A percentile compares a stretch with the other conserved stretches of the same genome.
Conservation (phyloP, 2,797 vertebrate species). For the Varecia variegata region DNA sequence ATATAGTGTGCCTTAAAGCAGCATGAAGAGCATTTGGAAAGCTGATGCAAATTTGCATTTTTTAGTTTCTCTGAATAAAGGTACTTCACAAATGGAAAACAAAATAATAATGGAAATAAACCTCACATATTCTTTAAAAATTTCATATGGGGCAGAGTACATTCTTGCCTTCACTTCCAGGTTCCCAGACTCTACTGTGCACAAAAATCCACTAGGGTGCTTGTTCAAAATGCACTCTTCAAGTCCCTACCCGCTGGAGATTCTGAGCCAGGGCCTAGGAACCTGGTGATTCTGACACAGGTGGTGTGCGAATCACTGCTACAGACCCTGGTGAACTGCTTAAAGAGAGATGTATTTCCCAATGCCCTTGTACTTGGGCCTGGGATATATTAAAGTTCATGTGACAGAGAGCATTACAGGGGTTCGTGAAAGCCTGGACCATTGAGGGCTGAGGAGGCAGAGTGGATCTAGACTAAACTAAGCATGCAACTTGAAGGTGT, state of each 20-base stretch:
- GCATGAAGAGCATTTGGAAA: slow-evolving; percentile 43
- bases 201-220: background rate
- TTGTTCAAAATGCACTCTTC: background rate
- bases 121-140: background rate
- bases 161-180: background rate
- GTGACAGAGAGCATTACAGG: background rate
- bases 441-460: background rate
- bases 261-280: background rate
- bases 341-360: background rate
- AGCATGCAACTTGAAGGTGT: background rate
- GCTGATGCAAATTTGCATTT: background rate
- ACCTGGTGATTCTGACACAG: background rate
- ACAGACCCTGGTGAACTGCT: background rate
- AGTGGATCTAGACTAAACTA: background rate
- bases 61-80: slow-evolving; percentile 13
- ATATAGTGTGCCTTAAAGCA: background rate
- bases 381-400: background rate
- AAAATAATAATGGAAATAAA: slow-evolving; percentile 22
- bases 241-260: background rate
- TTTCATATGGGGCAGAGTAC: background rate
- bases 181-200: background rate
- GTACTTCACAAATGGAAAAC: background rate
- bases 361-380: background rate
- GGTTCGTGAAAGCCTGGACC: background rate
- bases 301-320: background rate